A percentile compares a stretch with the other conserved stretches of the same genome.
Evolutionary conservation across 2,888 invertebrate species (phyloP).

Genomic region (Diarsia mendica): DNA sequence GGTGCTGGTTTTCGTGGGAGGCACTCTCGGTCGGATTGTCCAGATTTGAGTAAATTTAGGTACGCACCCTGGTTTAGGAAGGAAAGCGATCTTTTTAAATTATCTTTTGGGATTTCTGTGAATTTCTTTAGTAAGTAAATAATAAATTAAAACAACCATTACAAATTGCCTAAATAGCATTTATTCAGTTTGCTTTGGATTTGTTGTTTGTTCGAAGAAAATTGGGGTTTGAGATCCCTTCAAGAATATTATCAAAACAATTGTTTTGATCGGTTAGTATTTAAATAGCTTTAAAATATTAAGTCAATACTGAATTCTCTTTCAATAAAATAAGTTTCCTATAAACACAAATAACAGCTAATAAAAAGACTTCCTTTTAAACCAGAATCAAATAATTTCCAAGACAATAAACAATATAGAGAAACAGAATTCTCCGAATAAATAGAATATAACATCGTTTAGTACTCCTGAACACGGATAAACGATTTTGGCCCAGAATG

Average conservation of each 20-base stretch:
- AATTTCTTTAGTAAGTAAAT: conserved; percentile 4
- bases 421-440: conserved; percentile 25
- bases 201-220: background rate
- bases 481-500: conserved; percentile 58
- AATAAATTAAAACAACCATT: background rate
- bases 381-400: conserved; percentile 25
- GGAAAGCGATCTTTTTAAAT: conserved; percentile 38
- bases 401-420: conserved; percentile 17
- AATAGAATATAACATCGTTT: conserved; percentile 50
- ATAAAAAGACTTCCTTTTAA: background rate
- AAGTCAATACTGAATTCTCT: background rate
- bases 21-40: conserved; percentile 50
- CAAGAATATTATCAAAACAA: background rate
- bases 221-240: background rate
- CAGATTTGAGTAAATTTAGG: conserved; percentile 53
- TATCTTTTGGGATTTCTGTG: conserved; percentile 9
- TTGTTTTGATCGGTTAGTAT: background rate
- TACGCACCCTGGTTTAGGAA: conserved; percentile 23
- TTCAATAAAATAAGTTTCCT: background rate
- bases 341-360: background rate
- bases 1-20: conserved; percentile 67
- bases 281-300: background rate
- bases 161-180: too few relatives aligned
- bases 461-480: conserved; percentile 50
- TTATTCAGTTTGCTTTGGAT: background rate